A percentile compares a stretch with the other conserved stretches of the same genome.
Conservation (phyloP, 1,140 invertebrate species). For the Piezodorus guildinii region DNA sequence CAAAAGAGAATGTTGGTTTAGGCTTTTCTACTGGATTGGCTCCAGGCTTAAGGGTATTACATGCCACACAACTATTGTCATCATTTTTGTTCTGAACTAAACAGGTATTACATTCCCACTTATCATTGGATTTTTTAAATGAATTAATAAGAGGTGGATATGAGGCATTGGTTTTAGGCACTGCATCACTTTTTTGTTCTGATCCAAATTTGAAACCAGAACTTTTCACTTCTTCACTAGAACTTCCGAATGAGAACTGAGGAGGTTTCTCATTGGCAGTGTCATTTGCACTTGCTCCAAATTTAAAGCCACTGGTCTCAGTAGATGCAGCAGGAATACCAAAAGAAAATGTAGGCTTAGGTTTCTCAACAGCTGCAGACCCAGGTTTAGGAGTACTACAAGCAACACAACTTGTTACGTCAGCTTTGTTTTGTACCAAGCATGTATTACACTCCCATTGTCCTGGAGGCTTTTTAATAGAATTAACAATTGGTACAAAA, state of each 20-base stretch:
- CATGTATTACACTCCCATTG: constrained; percentile 49
- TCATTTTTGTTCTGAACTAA: constrained; percentile 44
- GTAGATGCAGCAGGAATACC: constrained; percentile 8
- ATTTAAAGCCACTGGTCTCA: neutral
- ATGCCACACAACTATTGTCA: constrained; percentile 37
- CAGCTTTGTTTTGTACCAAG: constrained; percentile 43
- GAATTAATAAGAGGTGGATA: constrained; percentile 1
- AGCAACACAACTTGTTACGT: constrained; percentile 38
- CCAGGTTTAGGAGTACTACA: constrained; percentile 15
- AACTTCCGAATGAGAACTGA: neutral
- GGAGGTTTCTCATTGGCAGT: neutral
- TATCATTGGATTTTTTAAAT: constrained; percentile 37
- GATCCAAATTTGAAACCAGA: neutral
- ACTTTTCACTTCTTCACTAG: neutral
- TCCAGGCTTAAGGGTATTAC: constrained; percentile 9
- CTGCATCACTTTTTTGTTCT: neutral
- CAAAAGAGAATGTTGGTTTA: constrained; percentile 19
- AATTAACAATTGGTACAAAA: neutral
- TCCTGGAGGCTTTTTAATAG: constrained; percentile 37
- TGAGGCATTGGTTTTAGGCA: neutral
- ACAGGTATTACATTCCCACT: constrained; percentile 49
- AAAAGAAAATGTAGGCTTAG: constrained; percentile 18
- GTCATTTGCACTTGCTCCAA: neutral
- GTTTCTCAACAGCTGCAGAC: neutral
- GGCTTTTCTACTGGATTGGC: neutral